Percentiles rank a stretch among this genome's conserved stretches.
These are phyloP conservation scores for Chironomus tentans DNA, from an alignment of 2,888 invertebrate species.

Conservation along the genomic window DNA sequence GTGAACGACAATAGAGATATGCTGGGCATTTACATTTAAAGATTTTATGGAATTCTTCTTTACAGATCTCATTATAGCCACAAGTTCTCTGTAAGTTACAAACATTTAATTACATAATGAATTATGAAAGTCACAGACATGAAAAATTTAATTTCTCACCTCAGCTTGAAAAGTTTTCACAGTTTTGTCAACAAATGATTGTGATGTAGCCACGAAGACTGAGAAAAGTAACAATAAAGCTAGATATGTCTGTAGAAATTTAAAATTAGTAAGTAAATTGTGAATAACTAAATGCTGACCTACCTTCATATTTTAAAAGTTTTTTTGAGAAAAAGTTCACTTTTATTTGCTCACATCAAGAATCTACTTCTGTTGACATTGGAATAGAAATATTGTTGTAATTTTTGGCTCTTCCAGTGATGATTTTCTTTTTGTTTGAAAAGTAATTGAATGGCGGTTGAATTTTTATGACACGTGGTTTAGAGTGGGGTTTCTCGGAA, in stretches of 20 bases:
- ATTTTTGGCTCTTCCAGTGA: too few relatives aligned
- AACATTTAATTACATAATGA: background rate
- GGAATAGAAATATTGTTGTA: too few relatives aligned
- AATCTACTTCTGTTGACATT: too few relatives aligned
- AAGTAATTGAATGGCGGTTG: too few relatives aligned
- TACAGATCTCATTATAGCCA: slow-evolving; percentile 16
- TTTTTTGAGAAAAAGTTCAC: background rate
- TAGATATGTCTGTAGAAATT: background rate
- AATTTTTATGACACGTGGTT: too few relatives aligned
- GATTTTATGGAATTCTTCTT: slow-evolving; percentile 8
- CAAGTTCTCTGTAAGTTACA: background rate
- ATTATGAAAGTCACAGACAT: background rate
- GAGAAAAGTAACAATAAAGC: background rate
- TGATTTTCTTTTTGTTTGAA: too few relatives aligned
- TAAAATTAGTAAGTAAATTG: too few relatives aligned
- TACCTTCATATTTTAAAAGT: too few relatives aligned
- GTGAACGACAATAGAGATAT: slow-evolving; percentile 8
- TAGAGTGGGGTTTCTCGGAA: too few relatives aligned
- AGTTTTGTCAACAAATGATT: background rate
- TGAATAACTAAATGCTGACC: background rate
- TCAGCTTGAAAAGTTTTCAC: background rate
- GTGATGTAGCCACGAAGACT: background rate
- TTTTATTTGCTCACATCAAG: too few relatives aligned
- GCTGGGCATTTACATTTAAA: slow-evolving; percentile 6
- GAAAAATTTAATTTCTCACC: background rate